These are phyloP conservation scores for Malthinus seriepunctatus DNA, from an alignment of 2,888 invertebrate species.

Conservation along the genomic window DNA sequence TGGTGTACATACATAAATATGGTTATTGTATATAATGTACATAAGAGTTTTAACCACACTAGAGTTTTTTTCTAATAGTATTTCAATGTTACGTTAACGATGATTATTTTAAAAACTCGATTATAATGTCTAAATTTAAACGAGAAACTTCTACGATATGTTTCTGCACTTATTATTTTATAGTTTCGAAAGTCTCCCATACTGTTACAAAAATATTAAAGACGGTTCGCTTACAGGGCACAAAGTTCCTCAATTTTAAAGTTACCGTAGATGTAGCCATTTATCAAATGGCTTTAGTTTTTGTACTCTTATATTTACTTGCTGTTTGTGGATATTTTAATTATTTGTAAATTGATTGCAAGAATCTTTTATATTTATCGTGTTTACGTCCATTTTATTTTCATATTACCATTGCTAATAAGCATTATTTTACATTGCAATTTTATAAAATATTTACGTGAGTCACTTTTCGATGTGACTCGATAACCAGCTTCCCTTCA, in stretches of 20 bases:
- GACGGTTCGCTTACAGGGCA: slow-evolving; percentile 15
- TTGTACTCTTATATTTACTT: background rate
- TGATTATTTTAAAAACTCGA: slow-evolving; percentile 6
- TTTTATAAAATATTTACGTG: too few species aligned
- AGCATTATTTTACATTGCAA: too few species aligned
- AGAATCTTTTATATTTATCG: background rate
- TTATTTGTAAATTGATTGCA: slow-evolving; percentile 1
- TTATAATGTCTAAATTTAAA: slow-evolving; percentile 2
- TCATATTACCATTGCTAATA: too few species aligned
- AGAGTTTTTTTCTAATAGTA: slow-evolving; percentile 33
- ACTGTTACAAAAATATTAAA: slow-evolving; percentile 17
- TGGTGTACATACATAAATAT: slow-evolving; percentile 47
- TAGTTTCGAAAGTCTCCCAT: slow-evolving; percentile 17
- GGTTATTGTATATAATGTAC: slow-evolving; percentile 52
- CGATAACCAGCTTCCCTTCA: too few species aligned
- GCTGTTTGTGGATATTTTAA: too few species aligned
- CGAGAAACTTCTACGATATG: background rate
- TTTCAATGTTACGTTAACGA: slow-evolving; percentile 43
- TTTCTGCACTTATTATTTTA: background rate
- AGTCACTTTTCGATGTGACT: too few species aligned
- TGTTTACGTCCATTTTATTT: too few species aligned
- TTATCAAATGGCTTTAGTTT: too few species aligned
- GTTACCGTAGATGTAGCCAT: slow-evolving; percentile 22
- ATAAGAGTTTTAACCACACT: slow-evolving; percentile 50
- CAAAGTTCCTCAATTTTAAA: slow-evolving; percentile 26